Conservation (phyloP, 2,888 invertebrate genomes). For the Sphecodes monilicornis region DNA sequence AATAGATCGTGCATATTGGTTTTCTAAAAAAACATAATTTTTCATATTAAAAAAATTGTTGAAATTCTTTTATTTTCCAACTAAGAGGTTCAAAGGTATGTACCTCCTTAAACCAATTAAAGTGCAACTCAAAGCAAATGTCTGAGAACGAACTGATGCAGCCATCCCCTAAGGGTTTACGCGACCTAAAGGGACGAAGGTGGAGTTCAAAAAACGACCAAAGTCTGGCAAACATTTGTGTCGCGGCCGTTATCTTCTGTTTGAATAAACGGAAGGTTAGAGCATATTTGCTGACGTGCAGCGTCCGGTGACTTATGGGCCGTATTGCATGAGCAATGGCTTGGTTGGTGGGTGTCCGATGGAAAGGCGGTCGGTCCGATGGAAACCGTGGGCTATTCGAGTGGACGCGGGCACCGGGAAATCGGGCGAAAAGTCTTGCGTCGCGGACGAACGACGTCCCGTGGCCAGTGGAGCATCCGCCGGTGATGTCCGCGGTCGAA, state of each 20-base stretch:
- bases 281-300: conserved; percentile 12
- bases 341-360: not conserved
- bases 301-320: conserved; percentile 6
- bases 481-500: conserved; percentile 75
- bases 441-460: conserved; percentile 58
- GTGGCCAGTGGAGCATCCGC: conserved; percentile 73
- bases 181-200: not conserved
- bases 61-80: no score
- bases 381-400: conserved; percentile 33
- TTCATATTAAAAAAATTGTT: no score
- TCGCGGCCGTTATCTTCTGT: not conserved
- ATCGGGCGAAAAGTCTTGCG: conserved; percentile 70
- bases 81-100: no score
- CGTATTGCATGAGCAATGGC: conserved; percentile 7
- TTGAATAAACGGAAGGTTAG: conserved; percentile 9
- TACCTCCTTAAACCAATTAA: no score
- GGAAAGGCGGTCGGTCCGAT: conserved; percentile 9
- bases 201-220: not conserved
- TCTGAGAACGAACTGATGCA: no score
- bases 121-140: no score
- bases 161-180: no score
- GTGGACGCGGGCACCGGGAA: conserved; percentile 43
- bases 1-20: no score
- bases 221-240: not conserved
- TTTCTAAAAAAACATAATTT: no score